These are phyloP conservation scores for Amphiduros pacificus DNA, from an alignment of 2,888 invertebrate genomes.

Conservation along the genomic window DNA sequence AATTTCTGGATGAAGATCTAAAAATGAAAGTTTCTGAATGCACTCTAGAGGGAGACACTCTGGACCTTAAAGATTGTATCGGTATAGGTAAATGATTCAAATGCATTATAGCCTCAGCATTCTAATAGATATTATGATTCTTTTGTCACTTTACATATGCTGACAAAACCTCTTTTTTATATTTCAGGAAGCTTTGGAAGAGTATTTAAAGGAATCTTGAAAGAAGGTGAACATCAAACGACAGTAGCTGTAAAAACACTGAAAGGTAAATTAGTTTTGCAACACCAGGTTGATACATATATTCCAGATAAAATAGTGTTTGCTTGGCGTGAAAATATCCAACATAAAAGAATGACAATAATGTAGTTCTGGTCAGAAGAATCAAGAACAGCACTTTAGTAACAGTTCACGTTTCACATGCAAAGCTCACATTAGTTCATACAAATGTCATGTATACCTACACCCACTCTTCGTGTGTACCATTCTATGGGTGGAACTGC, in stretches of 20 bases:
- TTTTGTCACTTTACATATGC: too few species aligned
- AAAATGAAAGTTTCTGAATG: constrained; percentile 4
- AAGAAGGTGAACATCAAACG: constrained; percentile 4
- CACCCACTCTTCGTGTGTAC: too few species aligned
- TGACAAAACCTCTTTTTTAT: too few species aligned
- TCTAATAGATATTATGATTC: too few species aligned
- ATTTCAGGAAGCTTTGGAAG: constrained; percentile 15
- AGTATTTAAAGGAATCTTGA: constrained; percentile 8
- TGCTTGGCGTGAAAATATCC: not conserved
- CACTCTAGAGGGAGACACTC: not conserved
- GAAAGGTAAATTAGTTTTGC: constrained; percentile 6
- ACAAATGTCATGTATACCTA: too few species aligned
- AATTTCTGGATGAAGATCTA: constrained; percentile 5
- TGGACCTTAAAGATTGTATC: constrained; percentile 6
- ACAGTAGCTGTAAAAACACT: constrained; percentile 15
- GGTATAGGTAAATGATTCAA: constrained; percentile 2
- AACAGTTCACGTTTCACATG: not conserved
- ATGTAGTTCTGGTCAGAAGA: too few species aligned
- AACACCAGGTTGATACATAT: too few species aligned
- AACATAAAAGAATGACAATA: not conserved
- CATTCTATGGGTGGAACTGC: too few species aligned
- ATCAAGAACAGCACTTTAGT: not conserved
- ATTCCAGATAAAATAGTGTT: too few species aligned
- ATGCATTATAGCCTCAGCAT: not conserved
- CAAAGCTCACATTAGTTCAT: too few species aligned